Evolutionary conservation across 2,797 vertebrate genomes (phyloP).

Genomic region (Anguilla marmorata): DNA sequence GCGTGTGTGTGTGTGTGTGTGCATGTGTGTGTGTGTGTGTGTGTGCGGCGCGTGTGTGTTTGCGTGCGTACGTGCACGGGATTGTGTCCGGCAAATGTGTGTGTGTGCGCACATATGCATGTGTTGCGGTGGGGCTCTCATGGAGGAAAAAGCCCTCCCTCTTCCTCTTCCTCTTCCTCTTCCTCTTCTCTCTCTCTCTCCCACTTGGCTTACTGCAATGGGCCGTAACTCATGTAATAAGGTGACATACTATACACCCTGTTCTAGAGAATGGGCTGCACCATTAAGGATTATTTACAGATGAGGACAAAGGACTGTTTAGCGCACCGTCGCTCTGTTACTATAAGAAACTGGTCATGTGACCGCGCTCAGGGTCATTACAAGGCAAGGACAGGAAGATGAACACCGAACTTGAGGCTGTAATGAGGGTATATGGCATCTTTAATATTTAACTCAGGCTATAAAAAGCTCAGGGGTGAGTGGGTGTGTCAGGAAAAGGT

Average conservation of each 20-base stretch:
- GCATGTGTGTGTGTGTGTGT: no score
- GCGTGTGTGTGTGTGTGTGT: no score
- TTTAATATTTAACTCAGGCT: not conserved
- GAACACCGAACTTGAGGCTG: not conserved
- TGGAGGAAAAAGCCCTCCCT: not conserved
- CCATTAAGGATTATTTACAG: not conserved
- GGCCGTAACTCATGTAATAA: not conserved
- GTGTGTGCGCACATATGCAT: no score
- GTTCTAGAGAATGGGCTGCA: not conserved
- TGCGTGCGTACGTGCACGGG: not conserved
- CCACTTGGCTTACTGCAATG: not conserved
- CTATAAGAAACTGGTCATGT: not conserved
- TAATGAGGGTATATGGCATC: not conserved
- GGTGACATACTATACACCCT: not conserved
- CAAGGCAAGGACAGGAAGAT: not conserved
- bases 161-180: not conserved
- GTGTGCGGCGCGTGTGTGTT: no score
- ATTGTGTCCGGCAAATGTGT: not conserved
- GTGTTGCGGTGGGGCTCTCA: not conserved
- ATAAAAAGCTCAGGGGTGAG: not conserved
- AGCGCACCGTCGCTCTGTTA: not conserved
- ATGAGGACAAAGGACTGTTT: not conserved
- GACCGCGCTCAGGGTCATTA: not conserved
- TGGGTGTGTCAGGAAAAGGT: not conserved
- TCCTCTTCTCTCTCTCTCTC: not conserved